Conservation (phyloP, 2,113 vertebrate genomes). For the Tricholaema leucomelas region DNA sequence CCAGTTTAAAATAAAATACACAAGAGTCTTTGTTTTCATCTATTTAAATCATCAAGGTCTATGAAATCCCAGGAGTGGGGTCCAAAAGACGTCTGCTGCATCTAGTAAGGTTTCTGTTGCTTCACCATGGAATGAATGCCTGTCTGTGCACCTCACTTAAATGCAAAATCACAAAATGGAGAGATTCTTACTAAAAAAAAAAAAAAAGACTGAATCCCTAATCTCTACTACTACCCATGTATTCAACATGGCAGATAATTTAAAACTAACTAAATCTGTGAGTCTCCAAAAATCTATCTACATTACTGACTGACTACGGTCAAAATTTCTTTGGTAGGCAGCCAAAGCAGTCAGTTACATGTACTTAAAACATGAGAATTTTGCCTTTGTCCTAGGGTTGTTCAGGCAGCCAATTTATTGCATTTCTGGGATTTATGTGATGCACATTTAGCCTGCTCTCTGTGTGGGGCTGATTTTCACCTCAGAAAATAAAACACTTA, state of each 20-base stretch:
- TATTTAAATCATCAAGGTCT: background rate
- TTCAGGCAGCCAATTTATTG: background rate
- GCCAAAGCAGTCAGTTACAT: background rate
- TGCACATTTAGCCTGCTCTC: background rate
- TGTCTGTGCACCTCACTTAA: background rate
- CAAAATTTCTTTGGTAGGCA: background rate
- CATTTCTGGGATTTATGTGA: background rate
- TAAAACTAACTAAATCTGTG: background rate
- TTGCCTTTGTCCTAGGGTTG: background rate
- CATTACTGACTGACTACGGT: background rate
- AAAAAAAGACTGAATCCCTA: background rate
- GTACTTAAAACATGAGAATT: background rate
- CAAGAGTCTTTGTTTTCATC: background rate
- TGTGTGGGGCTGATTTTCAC: conserved; percentile 58
- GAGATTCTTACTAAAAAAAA: background rate
- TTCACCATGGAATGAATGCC: background rate
- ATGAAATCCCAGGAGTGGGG: background rate
- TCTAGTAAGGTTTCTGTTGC: background rate
- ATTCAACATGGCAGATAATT: background rate
- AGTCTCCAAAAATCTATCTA: background rate
- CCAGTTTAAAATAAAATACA: background rate
- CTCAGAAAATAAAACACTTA: conserved; percentile 49
- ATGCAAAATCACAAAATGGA: background rate
- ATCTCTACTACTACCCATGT: background rate
- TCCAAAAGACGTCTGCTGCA: background rate